phyloP scores from a whole-genome alignment of 2,113 vertebrate genomes.

The Trochalopteron elliotii region DNA sequence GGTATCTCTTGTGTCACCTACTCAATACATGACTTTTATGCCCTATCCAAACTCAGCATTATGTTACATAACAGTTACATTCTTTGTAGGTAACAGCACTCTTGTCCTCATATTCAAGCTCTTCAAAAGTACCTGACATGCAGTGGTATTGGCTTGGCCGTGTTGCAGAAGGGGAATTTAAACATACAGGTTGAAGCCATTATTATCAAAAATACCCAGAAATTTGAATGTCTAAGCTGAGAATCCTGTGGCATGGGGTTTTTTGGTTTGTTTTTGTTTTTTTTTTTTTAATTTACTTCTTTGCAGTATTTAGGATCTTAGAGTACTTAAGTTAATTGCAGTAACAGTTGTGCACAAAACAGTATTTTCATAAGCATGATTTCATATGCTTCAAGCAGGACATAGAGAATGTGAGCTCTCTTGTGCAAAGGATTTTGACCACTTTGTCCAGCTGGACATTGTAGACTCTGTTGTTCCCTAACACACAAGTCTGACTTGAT shows the following conservation, averaged over 20 bases:
- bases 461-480: not conserved
- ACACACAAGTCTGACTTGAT: not conserved
- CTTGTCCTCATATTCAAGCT: rapidly evolving
- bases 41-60: not conserved
- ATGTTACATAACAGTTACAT: not conserved
- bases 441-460: not conserved
- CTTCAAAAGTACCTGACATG: not conserved
- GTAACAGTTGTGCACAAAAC: not conserved
- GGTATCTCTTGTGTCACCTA: not conserved
- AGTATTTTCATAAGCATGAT: not conserved
- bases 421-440: not conserved
- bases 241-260: not conserved
- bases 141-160: not conserved
- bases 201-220: not conserved
- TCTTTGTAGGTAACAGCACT: not conserved
- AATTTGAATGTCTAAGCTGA: not conserved
- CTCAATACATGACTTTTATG: not conserved
- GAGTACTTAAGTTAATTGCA: not conserved
- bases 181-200: not conserved
- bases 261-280: not conserved
- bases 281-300: not conserved
- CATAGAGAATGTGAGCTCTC: not conserved
- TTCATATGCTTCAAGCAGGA: not conserved
- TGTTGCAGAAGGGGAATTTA: not conserved
- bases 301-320: not conserved